Evolutionary conservation across 1,140 invertebrate species (phyloP).

Genomic region (Sitobion miscanthi): DNA sequence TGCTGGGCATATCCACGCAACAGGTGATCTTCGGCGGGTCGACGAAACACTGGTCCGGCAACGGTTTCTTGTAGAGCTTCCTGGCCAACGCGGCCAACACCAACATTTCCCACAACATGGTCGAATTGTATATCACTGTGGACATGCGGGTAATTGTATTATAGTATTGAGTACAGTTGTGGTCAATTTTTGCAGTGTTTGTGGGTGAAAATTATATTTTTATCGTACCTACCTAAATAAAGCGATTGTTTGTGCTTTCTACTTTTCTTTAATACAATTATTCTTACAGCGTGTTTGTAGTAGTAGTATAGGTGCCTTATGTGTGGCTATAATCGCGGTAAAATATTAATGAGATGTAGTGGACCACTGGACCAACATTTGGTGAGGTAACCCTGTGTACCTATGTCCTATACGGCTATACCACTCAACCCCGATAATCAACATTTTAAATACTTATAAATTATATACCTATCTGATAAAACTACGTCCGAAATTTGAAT

Average conservation of each 20-base stretch:
- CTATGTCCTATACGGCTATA: too few species aligned
- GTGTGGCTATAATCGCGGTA: too few species aligned
- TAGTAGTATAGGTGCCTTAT: background rate
- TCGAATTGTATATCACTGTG: conserved; percentile 69
- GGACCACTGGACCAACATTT: too few species aligned
- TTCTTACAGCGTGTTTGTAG: background rate
- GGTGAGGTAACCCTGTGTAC: too few species aligned
- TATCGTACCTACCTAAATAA: background rate
- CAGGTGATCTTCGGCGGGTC: conserved; percentile 41
- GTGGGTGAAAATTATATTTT: background rate
- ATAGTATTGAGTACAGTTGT: background rate
- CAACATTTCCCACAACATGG: conserved; percentile 70
- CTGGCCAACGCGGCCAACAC: conserved; percentile 67
- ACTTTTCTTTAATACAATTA: background rate
- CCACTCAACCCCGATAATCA: too few species aligned
- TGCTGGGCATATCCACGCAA: conserved; percentile 39
- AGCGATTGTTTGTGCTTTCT: background rate
- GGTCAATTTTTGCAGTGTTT: background rate
- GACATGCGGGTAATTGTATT: background rate
- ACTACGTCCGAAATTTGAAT: too few species aligned
- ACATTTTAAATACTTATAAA: too few species aligned
- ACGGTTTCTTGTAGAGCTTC: conserved; percentile 65
- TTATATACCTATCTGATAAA: too few species aligned
- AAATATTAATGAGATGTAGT: too few species aligned
- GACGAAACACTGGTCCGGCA: conserved; percentile 60